Base-by-base conservation (phyloP, 2,113 vertebrate species). In the Leptocoma aspasia region DNA sequence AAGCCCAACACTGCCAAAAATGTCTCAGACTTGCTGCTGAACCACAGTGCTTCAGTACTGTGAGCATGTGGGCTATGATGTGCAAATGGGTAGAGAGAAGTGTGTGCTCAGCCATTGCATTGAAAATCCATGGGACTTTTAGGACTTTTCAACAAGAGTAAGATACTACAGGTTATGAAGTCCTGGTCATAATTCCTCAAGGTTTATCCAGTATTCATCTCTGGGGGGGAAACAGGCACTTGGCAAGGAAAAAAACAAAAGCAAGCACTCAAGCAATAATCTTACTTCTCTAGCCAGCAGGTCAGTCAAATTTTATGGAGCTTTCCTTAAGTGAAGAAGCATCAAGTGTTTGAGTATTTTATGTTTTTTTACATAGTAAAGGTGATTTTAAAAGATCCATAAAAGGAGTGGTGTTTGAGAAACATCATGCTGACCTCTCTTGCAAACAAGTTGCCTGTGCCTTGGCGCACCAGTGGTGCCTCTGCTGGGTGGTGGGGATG, bases 41-140 rank as follows among this genome's bases (percentile, higher is more conserved):
- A 71, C 20, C 24, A 33, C 47, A 50, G 28, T n/a, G 30, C 7
- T 12, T 20, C 23, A 31, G 15, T 20, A 59, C 26, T 13, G 6
- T 18, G 26, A 70, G 52, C 6, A 13, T 4, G 12, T 41, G 9
- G 20, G 23, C 20, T 68, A 45, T 0, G 0, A 23, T 1, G 3
- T 47, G 33, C 13, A 50, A 79, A 53, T 0, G 0, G 7, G 7
- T 21, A 5, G 27, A 41, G 24, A 76, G 28, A 20, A 63, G 6
- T 6, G 2, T 11, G 7, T 39, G 8, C 17, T 45, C 3, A 14
- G 15, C 12, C 31, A 33, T n/a, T 3, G 0, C 6, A 35, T 3
- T 17, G 5, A 80, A 71, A 90, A 79, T 39, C 16, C 26, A 37
- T 12, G 5, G 44, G 56, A 60, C 16, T 35, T 35, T 72, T 65